These are phyloP conservation scores for Drosophila trapezifrons DNA, from an alignment of 1,140 invertebrate species.

Conservation along the genomic window DNA sequence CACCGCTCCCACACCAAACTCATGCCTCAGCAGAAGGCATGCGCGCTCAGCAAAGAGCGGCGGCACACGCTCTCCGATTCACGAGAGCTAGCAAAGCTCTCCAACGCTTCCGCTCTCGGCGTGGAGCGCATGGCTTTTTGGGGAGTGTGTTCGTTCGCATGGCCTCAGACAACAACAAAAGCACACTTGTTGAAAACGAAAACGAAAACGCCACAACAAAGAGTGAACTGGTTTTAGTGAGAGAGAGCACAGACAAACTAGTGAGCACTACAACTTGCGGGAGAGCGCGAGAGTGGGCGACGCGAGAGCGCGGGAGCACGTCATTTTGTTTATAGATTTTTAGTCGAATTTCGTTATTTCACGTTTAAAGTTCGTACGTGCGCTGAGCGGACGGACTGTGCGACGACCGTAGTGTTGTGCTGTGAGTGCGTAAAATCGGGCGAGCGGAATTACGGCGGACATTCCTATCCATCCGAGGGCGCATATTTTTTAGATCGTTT, in stretches of 20 bases:
- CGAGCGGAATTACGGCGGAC: constrained; percentile 43
- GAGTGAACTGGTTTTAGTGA: constrained; percentile 69
- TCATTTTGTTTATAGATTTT: constrained; percentile 83
- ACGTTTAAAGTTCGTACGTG: constrained; percentile 80
- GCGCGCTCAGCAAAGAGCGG: constrained; percentile 71
- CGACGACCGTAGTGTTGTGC: constrained; percentile 55
- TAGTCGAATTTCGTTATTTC: constrained; percentile 84
- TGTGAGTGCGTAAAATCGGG: constrained; percentile 49
- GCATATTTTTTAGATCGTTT: constrained; percentile 36
- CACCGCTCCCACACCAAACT: constrained; percentile 10
- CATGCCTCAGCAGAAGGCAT: constrained; percentile 56
- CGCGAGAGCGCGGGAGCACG: constrained; percentile 36
- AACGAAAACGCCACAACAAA: constrained; percentile 58
- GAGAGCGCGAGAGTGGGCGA: constrained; percentile 50
- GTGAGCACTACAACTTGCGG: constrained; percentile 20
- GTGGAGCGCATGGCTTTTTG: constrained; percentile 57
- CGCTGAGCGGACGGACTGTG: constrained; percentile 71
- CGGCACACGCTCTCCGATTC: constrained; percentile 6
- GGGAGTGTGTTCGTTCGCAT: constrained; percentile 11
- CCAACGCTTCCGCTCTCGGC: constrained; percentile 3
- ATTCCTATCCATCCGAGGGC: constrained; percentile 7
- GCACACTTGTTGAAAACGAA: constrained; percentile 83
- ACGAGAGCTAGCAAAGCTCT: constrained; percentile 10
- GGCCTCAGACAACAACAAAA: constrained; percentile 71
- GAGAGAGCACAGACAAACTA: constrained; percentile 17